A percentile compares a stretch with the other conserved stretches of the same genome.
Conservation (phyloP, 2,888 invertebrate species). For the Syrista parreyssii region DNA sequence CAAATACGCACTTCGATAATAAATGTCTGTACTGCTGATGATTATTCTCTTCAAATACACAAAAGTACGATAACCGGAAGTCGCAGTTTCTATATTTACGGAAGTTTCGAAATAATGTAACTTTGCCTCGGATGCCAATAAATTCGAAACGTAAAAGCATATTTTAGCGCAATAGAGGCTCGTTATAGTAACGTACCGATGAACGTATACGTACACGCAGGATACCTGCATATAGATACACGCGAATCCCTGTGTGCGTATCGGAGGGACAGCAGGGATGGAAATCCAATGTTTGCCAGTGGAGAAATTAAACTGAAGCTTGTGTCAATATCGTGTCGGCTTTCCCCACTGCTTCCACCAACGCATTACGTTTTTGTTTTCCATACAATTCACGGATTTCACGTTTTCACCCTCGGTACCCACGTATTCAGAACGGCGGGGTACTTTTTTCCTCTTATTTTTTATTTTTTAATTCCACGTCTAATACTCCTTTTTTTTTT, state of each 20-base stretch:
- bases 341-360: constrained; percentile 49
- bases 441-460: not conserved
- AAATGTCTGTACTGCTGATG: constrained; percentile 12
- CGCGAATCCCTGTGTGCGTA: constrained; percentile 9
- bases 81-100: not conserved
- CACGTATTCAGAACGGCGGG: not conserved
- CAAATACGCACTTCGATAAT: too few relatives aligned
- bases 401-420: not conserved
- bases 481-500: too few relatives aligned
- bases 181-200: constrained; percentile 7
- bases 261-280: constrained; percentile 37
- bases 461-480: too few relatives aligned
- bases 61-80: not conserved
- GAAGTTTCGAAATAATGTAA: not conserved
- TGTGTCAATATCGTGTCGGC: constrained; percentile 61
- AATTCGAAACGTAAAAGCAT: constrained; percentile 30
- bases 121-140: constrained; percentile 24
- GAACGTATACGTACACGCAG: not conserved
- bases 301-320: constrained; percentile 63
- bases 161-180: constrained; percentile 24
- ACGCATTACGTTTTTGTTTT: constrained; percentile 46
- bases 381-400: constrained; percentile 27
- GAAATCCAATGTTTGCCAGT: constrained; percentile 58
- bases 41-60: constrained; percentile 31
- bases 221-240: too few relatives aligned